Conservation (phyloP, 2,797 vertebrate genomes). For the Pseudochaenichthys georgianus region DNA sequence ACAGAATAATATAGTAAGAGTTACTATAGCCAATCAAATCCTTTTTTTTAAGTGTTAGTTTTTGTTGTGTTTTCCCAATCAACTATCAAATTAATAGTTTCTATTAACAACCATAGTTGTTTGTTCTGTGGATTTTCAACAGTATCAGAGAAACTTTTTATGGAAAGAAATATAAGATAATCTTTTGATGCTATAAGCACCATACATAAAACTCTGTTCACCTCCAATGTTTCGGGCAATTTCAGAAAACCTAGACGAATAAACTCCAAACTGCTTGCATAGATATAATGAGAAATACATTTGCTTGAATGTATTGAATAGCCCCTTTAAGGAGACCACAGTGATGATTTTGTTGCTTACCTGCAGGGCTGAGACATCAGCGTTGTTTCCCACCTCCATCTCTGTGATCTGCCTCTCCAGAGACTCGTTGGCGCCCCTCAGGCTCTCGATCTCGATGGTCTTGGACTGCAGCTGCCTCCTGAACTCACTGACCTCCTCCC, state of each 20-base stretch:
- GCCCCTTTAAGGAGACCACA: neutral
- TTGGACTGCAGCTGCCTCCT: conserved; percentile 93
- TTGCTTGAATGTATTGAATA: neutral
- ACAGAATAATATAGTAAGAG: neutral
- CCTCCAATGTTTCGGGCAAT: too few relatives aligned
- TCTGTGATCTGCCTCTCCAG: conserved; percentile 92
- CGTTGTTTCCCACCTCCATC: conserved; percentile 90
- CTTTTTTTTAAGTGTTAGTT: neutral
- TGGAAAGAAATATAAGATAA: neutral
- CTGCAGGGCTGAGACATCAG: conserved; percentile 89
- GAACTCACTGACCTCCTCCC: conserved; percentile 93
- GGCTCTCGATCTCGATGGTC: conserved; percentile 92
- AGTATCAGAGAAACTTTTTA: neutral
- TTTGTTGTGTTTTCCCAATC: neutral
- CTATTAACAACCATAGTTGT: neutral
- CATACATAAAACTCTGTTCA: neutral
- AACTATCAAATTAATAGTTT: neutral
- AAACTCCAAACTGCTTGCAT: neutral
- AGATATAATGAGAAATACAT: neutral
- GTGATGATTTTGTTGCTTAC: conserved; percentile 71
- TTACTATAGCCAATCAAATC: neutral
- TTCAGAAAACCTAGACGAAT: neutral
- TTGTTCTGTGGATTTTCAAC: neutral
- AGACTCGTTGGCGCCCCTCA: conserved; percentile 92
- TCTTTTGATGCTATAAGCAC: neutral